These are phyloP conservation scores for Myotis lucifugus DNA, from an alignment of 2,113 vertebrate species.

Conservation along the genomic window DNA sequence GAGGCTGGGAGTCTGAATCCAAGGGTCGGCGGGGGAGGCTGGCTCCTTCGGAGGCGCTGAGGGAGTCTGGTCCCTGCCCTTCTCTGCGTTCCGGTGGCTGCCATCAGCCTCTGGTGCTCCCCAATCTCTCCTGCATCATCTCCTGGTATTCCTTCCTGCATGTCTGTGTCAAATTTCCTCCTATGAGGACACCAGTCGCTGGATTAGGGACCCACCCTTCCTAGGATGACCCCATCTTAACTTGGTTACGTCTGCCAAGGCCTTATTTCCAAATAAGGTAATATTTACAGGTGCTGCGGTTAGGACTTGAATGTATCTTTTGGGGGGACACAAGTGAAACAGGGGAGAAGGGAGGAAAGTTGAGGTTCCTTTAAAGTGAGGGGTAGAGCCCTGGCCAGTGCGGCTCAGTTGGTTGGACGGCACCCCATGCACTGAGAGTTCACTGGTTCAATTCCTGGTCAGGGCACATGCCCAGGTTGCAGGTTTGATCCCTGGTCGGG, in stretches of 20 bases:
- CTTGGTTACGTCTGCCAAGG: background rate
- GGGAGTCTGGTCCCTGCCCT: accelerated
- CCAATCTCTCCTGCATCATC: too few relatives aligned
- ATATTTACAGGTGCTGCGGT: background rate
- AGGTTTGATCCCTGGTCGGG: background rate
- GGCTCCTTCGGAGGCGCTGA: background rate
- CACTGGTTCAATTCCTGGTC: background rate
- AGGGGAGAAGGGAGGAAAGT: background rate
- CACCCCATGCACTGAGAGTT: too few relatives aligned
- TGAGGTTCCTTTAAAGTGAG: background rate
- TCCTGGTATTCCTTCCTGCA: accelerated
- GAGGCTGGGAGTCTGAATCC: background rate
- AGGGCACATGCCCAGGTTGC: background rate
- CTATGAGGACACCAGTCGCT: background rate
- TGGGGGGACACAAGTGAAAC: background rate
- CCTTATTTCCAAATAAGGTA: background rate
- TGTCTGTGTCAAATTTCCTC: background rate
- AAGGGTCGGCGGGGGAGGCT: background rate
- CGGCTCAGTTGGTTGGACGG: too few relatives aligned
- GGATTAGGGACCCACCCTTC: background rate
- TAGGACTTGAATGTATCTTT: background rate
- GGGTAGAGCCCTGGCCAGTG: background rate
- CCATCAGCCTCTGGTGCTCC: background rate
- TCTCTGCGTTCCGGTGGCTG: background rate
- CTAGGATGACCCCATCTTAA: background rate